These are phyloP conservation scores for Rhinoraja longicauda DNA, from an alignment of 2,797 vertebrate genomes.

Conservation along the genomic window DNA sequence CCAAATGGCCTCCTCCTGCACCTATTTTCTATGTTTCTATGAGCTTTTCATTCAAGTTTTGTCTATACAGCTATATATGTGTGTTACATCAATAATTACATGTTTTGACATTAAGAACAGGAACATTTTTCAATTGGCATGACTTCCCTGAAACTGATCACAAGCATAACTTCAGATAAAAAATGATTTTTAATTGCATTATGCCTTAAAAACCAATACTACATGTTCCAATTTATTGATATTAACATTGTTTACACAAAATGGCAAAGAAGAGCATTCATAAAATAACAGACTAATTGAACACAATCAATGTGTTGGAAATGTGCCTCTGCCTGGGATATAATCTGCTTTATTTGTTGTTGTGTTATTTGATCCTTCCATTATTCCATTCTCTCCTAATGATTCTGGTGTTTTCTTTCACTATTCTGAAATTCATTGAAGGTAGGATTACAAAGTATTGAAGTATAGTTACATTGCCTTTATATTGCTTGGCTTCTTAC, in stretches of 20 bases:
- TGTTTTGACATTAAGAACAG: too few species aligned
- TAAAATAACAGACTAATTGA: constrained; percentile 17
- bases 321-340: neutral
- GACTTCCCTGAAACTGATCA: too few species aligned
- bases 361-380: neutral
- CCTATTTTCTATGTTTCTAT: too few species aligned
- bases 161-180: too few species aligned
- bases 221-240: too few species aligned
- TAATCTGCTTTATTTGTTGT: neutral
- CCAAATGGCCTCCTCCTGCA: too few species aligned
- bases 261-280: neutral
- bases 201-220: too few species aligned
- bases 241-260: neutral
- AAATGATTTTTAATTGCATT: too few species aligned
- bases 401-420: constrained; percentile 1
- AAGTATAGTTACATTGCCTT: neutral
- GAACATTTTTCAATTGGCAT: too few species aligned
- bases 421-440: neutral
- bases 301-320: neutral
- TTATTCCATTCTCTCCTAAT: constrained; percentile 2
- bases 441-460: constrained; percentile 1
- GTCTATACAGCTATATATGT: too few species aligned
- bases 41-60: too few species aligned
- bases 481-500: neutral
- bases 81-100: too few species aligned